Conservation (phyloP, 2,888 invertebrate species). For the Anoplius nigerrimus region DNA sequence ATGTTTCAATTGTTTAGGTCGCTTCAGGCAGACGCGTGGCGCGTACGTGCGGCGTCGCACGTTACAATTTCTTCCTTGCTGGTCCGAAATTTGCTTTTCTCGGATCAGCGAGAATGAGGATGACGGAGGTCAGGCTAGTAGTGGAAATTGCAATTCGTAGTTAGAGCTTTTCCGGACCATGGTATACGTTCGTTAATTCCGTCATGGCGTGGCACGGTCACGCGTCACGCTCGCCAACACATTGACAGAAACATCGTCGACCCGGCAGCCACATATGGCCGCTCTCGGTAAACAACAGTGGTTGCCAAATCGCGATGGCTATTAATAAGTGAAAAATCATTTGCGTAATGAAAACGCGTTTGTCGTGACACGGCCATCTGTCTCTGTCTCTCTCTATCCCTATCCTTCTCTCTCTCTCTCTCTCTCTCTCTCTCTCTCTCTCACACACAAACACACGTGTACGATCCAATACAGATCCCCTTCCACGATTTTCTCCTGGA, state of each 20-base stretch:
- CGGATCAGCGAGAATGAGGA: too few relatives aligned
- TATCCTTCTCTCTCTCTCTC: not conserved
- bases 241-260: slow-evolving; percentile 22
- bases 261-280: slow-evolving; percentile 61
- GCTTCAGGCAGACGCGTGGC: too few relatives aligned
- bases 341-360: slow-evolving; percentile 59
- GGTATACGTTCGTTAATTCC: slow-evolving; percentile 35
- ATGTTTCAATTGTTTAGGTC: too few relatives aligned
- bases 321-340: slow-evolving; percentile 69
- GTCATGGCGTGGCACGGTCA: slow-evolving; percentile 24
- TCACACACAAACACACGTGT: not conserved
- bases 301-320: slow-evolving; percentile 71
- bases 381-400: not conserved
- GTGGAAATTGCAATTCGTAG: too few relatives aligned
- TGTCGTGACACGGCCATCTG: too few relatives aligned
- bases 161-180: not conserved
- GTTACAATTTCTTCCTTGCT: too few relatives aligned
- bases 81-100: too few relatives aligned
- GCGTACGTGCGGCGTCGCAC: too few relatives aligned
- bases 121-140: too few relatives aligned
- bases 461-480: not conserved
- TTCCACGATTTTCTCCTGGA: too few relatives aligned
- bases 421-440: slow-evolving; percentile 1
- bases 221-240: slow-evolving; percentile 22
- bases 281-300: slow-evolving; percentile 72